Conservation (phyloP, 2,888 invertebrate genomes). For the Encarsia formosa region DNA sequence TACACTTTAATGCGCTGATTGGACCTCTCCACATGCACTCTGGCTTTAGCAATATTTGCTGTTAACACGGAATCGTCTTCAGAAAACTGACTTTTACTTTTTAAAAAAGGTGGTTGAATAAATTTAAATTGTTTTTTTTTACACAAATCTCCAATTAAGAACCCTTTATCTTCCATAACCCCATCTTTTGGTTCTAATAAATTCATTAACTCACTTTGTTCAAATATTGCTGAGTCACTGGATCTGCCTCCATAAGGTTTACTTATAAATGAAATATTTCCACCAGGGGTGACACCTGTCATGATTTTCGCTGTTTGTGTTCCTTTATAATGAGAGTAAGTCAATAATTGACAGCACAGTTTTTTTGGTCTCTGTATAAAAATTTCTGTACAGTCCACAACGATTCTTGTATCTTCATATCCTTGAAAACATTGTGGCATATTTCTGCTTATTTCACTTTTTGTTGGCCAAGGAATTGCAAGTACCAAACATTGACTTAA, state of each 20-base stretch:
- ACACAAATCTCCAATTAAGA: slow-evolving; percentile 24
- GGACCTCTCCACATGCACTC: slow-evolving; percentile 24
- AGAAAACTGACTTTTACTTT: not conserved
- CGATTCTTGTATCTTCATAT: slow-evolving; percentile 31
- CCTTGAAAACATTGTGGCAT: slow-evolving; percentile 33
- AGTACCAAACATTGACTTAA: not conserved
- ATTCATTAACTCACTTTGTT: slow-evolving; percentile 21
- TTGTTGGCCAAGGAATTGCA: slow-evolving; percentile 3
- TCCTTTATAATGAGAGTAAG: slow-evolving; percentile 34
- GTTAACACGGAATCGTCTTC: not conserved
- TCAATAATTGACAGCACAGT: slow-evolving; percentile 25
- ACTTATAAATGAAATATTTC: slow-evolving; percentile 30
- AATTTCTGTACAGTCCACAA: slow-evolving; percentile 37
- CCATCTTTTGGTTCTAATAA: slow-evolving; percentile 20
- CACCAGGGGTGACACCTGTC: not conserved
- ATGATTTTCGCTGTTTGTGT: slow-evolving; percentile 27
- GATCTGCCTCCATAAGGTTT: slow-evolving; percentile 27
- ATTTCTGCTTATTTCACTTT: slow-evolving; percentile 3
- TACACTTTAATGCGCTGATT: slow-evolving; percentile 22
- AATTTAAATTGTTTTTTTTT: slow-evolving; percentile 13
- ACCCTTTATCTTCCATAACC: slow-evolving; percentile 27
- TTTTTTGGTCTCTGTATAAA: slow-evolving; percentile 29
- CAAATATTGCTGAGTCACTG: slow-evolving; percentile 20
- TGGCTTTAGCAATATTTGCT: slow-evolving; percentile 10
- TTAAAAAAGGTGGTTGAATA: slow-evolving; percentile 21